phyloP scores from a whole-genome alignment of 2,888 invertebrate species.

The Augochlorella aurata region DNA sequence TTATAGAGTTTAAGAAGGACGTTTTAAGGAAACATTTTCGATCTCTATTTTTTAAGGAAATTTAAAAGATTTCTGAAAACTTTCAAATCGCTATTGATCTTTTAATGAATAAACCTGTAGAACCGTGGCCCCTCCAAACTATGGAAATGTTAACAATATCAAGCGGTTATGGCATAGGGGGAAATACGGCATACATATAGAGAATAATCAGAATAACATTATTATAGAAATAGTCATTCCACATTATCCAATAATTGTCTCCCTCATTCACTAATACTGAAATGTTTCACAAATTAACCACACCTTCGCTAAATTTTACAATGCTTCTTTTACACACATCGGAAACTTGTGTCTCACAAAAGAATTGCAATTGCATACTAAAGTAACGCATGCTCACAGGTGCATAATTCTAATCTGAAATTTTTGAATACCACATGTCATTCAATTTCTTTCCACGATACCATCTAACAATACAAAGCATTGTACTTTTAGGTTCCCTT shows the following conservation, averaged over 20 bases:
- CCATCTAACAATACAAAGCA: not conserved
- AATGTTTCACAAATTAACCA: not conserved
- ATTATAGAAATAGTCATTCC: not conserved
- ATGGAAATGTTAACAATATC: not conserved
- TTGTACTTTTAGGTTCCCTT: not conserved
- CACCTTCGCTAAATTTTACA: not conserved
- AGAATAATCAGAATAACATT: not conserved
- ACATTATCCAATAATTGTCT: not conserved
- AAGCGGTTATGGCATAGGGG: not conserved
- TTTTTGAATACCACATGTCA: not conserved
- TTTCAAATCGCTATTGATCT: not conserved
- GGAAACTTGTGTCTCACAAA: not conserved
- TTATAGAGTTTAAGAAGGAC: not conserved
- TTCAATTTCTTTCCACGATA: not conserved
- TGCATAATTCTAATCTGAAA: not conserved
- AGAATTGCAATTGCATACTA: not conserved
- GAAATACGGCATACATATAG: not conserved
- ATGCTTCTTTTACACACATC: not conserved
- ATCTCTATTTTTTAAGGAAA: not conserved
- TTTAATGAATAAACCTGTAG: not conserved
- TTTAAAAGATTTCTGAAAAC: not conserved
- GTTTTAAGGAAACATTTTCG: too few species aligned
- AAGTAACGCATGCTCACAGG: not conserved
- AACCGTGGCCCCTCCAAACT: slow-evolving; percentile 1
- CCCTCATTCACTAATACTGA: not conserved